Base-by-base conservation (phyloP, 2,113 vertebrate genomes). In the Danionella cerebrum region DNA sequence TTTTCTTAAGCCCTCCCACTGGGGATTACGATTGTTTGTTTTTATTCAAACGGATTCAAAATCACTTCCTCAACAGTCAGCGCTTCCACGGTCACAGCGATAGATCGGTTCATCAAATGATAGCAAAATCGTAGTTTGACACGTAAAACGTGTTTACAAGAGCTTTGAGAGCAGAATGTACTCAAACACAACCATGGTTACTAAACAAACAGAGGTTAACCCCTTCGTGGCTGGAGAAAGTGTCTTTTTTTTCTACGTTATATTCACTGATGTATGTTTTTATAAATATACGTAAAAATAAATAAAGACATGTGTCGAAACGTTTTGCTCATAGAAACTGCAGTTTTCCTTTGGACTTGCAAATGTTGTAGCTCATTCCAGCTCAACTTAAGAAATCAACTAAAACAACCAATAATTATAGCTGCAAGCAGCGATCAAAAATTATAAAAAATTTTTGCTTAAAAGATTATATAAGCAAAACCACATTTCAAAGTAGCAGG, bases 131-230 rank as follows among this genome's bases (percentile, higher is more conserved):
- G 2, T 16, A 12, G 25, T 4, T 6, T 3, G 3, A 5, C 31
- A 19, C 16, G 39, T 4, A 60, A 33, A 9, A 6, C 14, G 1
- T 60, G 41, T 60, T 60, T 60, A 19, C 39, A 2, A 12, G 27
- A 33, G 39, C 57, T 6, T 44, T 44, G 16, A 60, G 25, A 8
- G 4, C 10, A 19, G 9, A 9, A 21, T 44, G 16, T n/a, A 3
- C 25, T 29, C 39, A 45, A 45, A 45, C 39, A 11, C 29, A 22
- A 50, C 60, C 60, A 16, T 64, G 42, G 60, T 31, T 48, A 64
- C 60, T 22, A 64, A 64, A 64, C 44, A 48, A 64, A 64, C 59
- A 63, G 4, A 33, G 25, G 33, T 33, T 47, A 50, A 22, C 29
- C 31, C 42, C 13, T 48, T n/a, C 10, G 25, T 36, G 27, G 31